Evolutionary conservation across 2,797 vertebrate species (phyloP), one percentile per base, ranked within the genome.

Genomic region (Eremophila alpestris): DNA sequence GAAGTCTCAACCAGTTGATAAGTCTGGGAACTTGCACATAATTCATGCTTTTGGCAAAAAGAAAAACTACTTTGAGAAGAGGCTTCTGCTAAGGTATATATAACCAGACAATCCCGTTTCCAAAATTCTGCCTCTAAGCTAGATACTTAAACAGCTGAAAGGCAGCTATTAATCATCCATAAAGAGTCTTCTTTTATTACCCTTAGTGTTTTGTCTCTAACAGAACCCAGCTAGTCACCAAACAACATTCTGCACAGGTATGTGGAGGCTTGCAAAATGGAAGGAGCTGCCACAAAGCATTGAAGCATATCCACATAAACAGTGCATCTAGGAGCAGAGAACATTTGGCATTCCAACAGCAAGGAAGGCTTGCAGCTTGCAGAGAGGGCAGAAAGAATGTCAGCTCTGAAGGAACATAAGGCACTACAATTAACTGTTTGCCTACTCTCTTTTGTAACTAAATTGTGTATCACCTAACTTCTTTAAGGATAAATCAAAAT

Each of bases 51-150:
- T 38, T 79, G 43, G 52, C 19, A 45, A 94, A 88, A 75, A 83
- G 24, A 60, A 93, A 30, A 83, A 68, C 46, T 75, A 16, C 62
- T 89, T 87, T 60, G 86, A 79, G 56, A 93, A 90, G 62, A 76
- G 41, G 41, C 30, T 80, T 89, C 45, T 82, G 55, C 38, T 73
- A 82, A 89, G 70, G 58, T 79, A 82, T 15, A 82, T 59, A 67
- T 5, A 96, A 94, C 70, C 76, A 95, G 83, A 78, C 56, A 90
- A 90, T 46, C 90, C 81, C 63, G 90, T 93, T 95, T 80, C 70
- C 86, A 90, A 95, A 92, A 74, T 77, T 87, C 86, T 82, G 62
- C 84, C 74, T 89, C 52, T 60, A 59, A 93, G 59, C 43, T 59
- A 89, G 41, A 36, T 58, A 91, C 91, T 86, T 82, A 90, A 91